Evolutionary conservation across 2,888 invertebrate genomes (phyloP).

Genomic region (Acleris holmiana): DNA sequence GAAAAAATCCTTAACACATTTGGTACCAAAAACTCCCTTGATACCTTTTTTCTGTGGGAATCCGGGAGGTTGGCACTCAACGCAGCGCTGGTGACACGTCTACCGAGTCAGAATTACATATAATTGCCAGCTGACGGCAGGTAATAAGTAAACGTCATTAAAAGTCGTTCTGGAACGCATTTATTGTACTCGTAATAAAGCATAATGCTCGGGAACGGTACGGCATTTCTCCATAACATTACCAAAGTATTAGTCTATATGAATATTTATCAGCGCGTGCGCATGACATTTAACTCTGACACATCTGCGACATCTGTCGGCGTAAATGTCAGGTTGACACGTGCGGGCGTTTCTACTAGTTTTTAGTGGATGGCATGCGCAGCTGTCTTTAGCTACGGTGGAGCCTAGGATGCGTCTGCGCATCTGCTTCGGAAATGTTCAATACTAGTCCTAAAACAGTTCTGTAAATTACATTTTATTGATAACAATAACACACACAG

Average conservation of each 20-base stretch:
- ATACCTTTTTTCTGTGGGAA: no score
- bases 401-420: conserved; percentile 23
- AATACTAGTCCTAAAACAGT: neutral
- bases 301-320: conserved; percentile 40
- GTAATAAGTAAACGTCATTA: neutral
- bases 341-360: conserved; percentile 16
- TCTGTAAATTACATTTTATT: no score
- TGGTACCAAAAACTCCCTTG: no score
- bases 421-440: neutral
- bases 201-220: conserved; percentile 40
- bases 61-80: no score
- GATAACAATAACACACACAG: no score
- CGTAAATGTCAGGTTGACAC: conserved; percentile 21
- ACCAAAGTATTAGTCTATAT: conserved; percentile 39
- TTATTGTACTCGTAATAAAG: conserved; percentile 16
- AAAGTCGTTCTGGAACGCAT: conserved; percentile 3
- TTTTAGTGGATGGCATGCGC: conserved; percentile 22
- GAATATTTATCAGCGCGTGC: conserved; percentile 41
- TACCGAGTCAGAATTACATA: no score
- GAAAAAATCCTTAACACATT: no score
- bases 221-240: conserved; percentile 47
- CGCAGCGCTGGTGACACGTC: no score
- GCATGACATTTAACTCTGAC: conserved; percentile 43
- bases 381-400: conserved; percentile 26
- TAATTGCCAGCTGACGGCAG: no score